Evolutionary conservation across 2,797 vertebrate species (phyloP).

Genomic region (Aeoliscus strigatus): DNA sequence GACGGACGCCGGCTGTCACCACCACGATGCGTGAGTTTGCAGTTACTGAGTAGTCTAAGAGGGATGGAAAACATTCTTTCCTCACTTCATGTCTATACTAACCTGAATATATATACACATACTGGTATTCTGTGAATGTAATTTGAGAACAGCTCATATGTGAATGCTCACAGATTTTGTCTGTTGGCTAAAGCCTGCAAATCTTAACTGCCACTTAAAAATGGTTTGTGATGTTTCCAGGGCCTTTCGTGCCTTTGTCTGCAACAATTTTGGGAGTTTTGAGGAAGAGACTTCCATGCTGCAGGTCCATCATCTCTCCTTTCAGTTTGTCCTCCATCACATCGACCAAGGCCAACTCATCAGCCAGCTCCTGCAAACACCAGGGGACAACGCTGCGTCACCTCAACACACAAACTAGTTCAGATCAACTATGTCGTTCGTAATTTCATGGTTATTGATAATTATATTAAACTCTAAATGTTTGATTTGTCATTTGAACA

Average conservation of each 20-base stretch:
- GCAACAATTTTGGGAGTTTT: conserved; percentile 89
- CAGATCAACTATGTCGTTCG: too few relatives aligned
- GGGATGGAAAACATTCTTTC: not conserved
- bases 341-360: conserved; percentile 92
- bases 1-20: conserved; percentile 91
- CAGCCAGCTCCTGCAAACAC: conserved; percentile 80
- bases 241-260: conserved; percentile 76
- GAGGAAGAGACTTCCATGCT: conserved; percentile 92
- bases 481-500: too few relatives aligned
- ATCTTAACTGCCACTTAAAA: too few relatives aligned
- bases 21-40: conserved; percentile 92
- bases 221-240: not conserved
- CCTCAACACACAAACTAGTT: too few relatives aligned
- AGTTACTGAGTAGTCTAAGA: conserved; percentile 87
- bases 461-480: too few relatives aligned
- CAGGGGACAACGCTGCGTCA: too few relatives aligned
- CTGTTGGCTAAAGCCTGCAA: too few relatives aligned
- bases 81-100: too few relatives aligned
- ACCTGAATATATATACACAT: too few relatives aligned
- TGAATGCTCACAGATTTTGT: too few relatives aligned
- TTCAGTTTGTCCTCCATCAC: conserved; percentile 93
- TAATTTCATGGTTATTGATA: too few relatives aligned
- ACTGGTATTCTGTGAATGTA: not conserved
- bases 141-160: not conserved
- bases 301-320: conserved; percentile 96